Evolutionary conservation across 2,888 invertebrate species (phyloP).

Genomic region (Tipula vernalis): DNA sequence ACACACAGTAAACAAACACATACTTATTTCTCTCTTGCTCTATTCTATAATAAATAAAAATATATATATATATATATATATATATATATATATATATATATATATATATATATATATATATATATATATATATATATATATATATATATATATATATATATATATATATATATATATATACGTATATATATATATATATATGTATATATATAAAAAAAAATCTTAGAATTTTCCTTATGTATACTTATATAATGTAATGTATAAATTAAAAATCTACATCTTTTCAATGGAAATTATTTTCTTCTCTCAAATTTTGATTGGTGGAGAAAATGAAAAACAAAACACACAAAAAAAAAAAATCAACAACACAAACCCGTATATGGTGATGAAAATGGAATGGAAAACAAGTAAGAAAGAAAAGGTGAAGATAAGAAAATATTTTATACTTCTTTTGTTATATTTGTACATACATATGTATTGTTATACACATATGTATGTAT

Average conservation of each 20-base stretch:
- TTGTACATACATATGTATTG: background rate
- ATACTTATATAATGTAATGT: background rate
- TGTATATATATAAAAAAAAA: background rate
- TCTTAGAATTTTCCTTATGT: background rate
- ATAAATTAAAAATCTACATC: slow-evolving; percentile 4
- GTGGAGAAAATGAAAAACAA: background rate
- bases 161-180: background rate
- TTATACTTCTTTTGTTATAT: background rate
- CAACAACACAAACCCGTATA: background rate
- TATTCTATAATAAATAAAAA: background rate
- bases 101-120: background rate
- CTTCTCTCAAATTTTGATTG: slow-evolving; percentile 4
- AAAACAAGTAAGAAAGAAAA: background rate
- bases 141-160: background rate
- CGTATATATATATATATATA: background rate
- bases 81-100: background rate
- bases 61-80: background rate
- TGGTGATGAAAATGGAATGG: background rate
- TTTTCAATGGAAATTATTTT: background rate
- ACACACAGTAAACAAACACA: background rate
- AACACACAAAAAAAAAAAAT: background rate
- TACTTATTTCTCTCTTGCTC: background rate
- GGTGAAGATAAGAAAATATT: background rate
- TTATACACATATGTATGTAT: background rate
- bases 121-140: background rate